Evolutionary conservation across 2,888 invertebrate species (phyloP).

Genomic region (Ecdyonurus torrentis): DNA sequence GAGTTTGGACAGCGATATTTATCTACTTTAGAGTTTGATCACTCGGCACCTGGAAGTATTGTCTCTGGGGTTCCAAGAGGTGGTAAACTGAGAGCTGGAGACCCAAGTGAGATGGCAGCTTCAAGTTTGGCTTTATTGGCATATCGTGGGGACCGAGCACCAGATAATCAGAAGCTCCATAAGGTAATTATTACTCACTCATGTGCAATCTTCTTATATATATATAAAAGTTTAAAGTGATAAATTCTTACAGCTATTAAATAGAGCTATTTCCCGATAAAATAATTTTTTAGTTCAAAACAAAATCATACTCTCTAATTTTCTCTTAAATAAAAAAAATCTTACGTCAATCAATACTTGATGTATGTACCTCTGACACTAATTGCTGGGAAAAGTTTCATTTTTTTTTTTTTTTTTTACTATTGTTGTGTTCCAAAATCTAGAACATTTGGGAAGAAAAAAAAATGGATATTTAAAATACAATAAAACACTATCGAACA

Average conservation of each 20-base stretch:
- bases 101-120: slow-evolving; percentile 7
- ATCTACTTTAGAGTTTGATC: slow-evolving; percentile 15
- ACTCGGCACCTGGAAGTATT: neutral
- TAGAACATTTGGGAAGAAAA: neutral
- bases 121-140: slow-evolving; percentile 5
- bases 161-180: neutral
- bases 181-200: too few relatives aligned
- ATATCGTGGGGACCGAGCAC: slow-evolving; percentile 4
- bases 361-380: too few relatives aligned
- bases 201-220: too few relatives aligned
- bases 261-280: too few relatives aligned
- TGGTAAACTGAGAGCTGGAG: slow-evolving; percentile 6
- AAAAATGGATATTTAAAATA: too few relatives aligned
- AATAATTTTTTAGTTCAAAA: neutral
- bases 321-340: neutral
- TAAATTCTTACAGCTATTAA: too few relatives aligned
- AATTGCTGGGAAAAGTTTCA: too few relatives aligned
- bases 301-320: neutral
- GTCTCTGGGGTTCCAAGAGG: slow-evolving; percentile 2
- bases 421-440: neutral
- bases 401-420: too few relatives aligned
- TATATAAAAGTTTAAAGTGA: too few relatives aligned
- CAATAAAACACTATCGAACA: too few relatives aligned
- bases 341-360: neutral
- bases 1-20: slow-evolving; percentile 17